Evolutionary conservation across 2,888 invertebrate genomes (phyloP).

Genomic region (Perdita meconis): DNA sequence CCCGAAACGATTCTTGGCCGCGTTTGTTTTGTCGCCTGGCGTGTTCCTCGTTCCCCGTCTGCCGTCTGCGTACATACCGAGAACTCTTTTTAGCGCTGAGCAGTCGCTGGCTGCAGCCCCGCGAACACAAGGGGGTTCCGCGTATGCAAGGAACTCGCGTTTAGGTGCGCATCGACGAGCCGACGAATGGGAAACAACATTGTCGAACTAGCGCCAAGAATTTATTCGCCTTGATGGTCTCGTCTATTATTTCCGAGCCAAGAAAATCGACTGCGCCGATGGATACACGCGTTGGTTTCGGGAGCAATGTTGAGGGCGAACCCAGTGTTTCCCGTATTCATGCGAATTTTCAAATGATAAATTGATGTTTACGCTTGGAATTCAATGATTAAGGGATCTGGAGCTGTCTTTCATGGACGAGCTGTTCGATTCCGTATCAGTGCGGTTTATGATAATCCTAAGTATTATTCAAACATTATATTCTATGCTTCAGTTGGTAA

Average conservation of each 20-base stretch:
- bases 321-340: not conserved
- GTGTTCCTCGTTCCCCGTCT: too few species aligned
- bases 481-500: too few species aligned
- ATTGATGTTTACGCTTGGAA: not conserved
- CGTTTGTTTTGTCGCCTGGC: slow-evolving; percentile 17
- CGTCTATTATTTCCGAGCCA: slow-evolving; percentile 25
- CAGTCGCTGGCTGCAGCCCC: not conserved
- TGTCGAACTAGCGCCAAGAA: slow-evolving; percentile 39
- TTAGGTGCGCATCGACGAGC: not conserved
- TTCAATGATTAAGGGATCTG: not conserved
- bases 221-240: slow-evolving; percentile 25
- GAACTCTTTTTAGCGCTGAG: not conserved
- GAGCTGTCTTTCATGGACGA: too few species aligned
- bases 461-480: too few species aligned
- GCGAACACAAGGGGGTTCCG: not conserved
- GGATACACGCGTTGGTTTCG: not conserved
- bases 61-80: not conserved
- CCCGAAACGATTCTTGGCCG: slow-evolving; percentile 5
- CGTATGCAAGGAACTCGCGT: not conserved
- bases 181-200: slow-evolving; percentile 7
- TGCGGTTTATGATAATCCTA: too few species aligned
- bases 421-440: too few species aligned
- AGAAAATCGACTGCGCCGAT: slow-evolving; percentile 14
- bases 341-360: not conserved
- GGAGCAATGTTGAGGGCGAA: not conserved